Evolutionary conservation across 2,113 vertebrate genomes (phyloP).

Genomic region (Trochalopteron elliotii): DNA sequence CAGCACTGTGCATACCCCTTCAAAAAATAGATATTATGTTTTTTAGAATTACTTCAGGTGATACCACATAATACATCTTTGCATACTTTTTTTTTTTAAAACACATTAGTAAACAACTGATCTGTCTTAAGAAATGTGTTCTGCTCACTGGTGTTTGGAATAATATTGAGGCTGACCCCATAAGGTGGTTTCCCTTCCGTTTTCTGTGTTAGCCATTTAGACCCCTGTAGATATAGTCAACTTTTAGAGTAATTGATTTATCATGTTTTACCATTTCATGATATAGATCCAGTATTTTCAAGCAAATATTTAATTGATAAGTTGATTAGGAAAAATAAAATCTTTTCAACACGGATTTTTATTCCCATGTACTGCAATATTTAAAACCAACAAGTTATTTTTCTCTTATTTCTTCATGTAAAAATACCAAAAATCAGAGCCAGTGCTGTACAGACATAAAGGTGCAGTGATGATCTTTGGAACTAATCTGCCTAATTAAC

Average conservation of each 20-base stretch:
- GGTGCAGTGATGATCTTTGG: background rate
- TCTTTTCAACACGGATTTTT: background rate
- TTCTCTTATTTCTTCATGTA: background rate
- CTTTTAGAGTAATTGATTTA: background rate
- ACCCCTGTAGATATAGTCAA: rapidly evolving
- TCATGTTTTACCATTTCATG: background rate
- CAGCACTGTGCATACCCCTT: background rate
- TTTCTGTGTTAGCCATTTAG: background rate
- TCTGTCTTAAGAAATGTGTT: rapidly evolving
- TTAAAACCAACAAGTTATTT: background rate
- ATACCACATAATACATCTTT: rapidly evolving
- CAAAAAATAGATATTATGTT: background rate
- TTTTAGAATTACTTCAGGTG: background rate
- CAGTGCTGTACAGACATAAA: background rate
- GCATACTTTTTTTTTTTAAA: background rate
- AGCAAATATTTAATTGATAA: background rate
- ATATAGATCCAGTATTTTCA: background rate
- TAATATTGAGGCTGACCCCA: background rate
- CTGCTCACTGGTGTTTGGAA: background rate
- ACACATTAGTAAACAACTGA: background rate
- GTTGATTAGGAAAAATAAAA: background rate
- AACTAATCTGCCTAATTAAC: background rate
- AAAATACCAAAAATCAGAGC: background rate
- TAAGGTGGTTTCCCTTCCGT: background rate
- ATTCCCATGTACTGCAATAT: background rate